Base-by-base conservation (phyloP, 2,888 invertebrate species). In the Melanostoma mellinum region DNA sequence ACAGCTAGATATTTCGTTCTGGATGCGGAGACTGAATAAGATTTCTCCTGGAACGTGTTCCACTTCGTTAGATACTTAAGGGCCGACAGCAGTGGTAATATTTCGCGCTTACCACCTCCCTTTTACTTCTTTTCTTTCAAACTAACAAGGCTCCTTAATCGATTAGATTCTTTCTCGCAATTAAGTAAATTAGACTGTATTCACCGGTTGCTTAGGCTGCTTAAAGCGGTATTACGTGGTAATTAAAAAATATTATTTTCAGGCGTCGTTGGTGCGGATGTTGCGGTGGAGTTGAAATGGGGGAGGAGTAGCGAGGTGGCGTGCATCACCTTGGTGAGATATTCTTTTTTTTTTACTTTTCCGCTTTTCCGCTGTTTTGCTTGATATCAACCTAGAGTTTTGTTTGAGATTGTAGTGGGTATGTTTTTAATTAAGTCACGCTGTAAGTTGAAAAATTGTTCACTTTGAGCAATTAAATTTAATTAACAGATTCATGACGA, bases 161-260 rank as follows among this genome's bases (percentile, higher is more conserved):
- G 81, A 77, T 82, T 82, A 67, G 81, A 82, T 82, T 82, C 72
- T 72, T 63, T 73, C 77, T 77, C 72, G 73, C 81, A 82, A 82
- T 82, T 82, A 82, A 77, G 72, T 77, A 82, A 82, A 82, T 82
- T 82, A 76, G 81, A 77, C 61, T 65, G 48, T 68, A 77, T 81
- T 73, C 81, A 73, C 81, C 77, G 81, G 72, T 82, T 82, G 81
- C 77, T 82, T 82, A 82, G 81, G 61, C 76, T 68, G 50, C 72
- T 76, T 77, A 67, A 82, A 61, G 81, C 61, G 61, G 77, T 77
- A 77, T 82, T 82, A 77, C 77, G 73, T 77, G 81, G 81, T 63
- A 77, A 82, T 82, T 82, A 82, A 77, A 81, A 72, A 76, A 73
- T 76, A 76, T 81, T 61, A 61, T 61, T 61, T 81, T 67, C 60